These are phyloP conservation scores for Pitangus sulphuratus DNA, from an alignment of 2,797 vertebrate species.

Conservation along the genomic window DNA sequence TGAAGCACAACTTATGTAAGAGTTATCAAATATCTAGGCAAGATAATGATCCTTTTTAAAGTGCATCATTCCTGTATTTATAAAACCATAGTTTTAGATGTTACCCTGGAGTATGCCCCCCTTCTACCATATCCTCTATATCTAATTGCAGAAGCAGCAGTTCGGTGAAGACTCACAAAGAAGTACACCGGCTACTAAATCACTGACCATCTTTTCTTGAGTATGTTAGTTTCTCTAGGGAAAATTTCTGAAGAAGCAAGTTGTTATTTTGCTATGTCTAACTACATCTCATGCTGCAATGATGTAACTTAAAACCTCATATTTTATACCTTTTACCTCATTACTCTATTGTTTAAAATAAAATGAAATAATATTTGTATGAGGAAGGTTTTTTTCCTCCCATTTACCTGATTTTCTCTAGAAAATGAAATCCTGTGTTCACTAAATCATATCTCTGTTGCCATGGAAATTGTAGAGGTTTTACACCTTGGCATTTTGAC, in stretches of 20 bases:
- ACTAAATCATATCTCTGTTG: conserved; percentile 5
- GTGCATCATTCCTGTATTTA: rapidly evolving
- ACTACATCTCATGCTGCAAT: not conserved
- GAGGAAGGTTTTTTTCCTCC: not conserved
- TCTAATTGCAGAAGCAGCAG: not conserved
- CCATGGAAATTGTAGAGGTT: conserved; percentile 51
- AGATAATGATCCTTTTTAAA: not conserved
- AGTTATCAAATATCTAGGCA: not conserved
- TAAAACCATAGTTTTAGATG: not conserved
- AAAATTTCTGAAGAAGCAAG: not conserved
- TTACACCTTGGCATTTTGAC: conserved; percentile 60
- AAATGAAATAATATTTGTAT: not conserved
- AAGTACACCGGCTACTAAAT: not conserved
- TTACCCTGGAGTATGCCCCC: rapidly evolving
- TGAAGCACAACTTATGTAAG: not conserved
- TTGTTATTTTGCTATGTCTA: not conserved
- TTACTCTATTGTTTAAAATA: no score
- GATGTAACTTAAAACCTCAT: not conserved
- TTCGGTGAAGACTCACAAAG: not conserved
- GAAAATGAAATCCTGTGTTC: not conserved
- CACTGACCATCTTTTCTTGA: not conserved
- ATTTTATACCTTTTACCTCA: no score
- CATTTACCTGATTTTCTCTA: not conserved
- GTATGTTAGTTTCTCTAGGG: not conserved
- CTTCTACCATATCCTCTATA: not conserved